Evolutionary conservation across 2,113 vertebrate genomes (phyloP).

Genomic region (Zosterops pallidus): DNA sequence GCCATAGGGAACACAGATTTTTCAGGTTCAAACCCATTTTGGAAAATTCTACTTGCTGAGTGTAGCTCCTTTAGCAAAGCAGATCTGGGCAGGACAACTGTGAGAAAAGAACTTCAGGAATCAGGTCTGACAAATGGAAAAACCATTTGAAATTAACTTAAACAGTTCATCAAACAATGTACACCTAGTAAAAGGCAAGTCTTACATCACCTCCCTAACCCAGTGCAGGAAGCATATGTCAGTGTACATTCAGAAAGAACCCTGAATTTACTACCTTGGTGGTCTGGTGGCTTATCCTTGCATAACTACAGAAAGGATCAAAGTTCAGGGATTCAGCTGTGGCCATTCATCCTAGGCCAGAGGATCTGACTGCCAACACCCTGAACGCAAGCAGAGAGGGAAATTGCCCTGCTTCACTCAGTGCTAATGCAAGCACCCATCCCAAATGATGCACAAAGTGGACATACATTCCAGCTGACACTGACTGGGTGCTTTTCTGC

Average conservation of each 20-base stretch:
- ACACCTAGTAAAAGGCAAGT: conserved; percentile 18
- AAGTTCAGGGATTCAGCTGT: conserved; percentile 22
- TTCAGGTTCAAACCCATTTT: neutral
- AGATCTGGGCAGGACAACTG: neutral
- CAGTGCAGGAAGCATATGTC: neutral
- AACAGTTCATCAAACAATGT: neutral
- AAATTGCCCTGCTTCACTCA: neutral
- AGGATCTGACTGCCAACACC: neutral
- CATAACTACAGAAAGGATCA: neutral
- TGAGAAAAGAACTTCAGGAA: neutral
- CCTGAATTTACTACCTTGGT: neutral
- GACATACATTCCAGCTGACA: neutral
- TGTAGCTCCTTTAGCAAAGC: neutral
- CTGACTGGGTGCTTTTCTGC: neutral
- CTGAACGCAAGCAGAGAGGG: neutral
- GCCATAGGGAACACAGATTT: neutral
- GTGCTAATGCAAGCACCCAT: neutral
- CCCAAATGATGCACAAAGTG: neutral
- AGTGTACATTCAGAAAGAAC: neutral
- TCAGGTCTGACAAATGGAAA: conserved; percentile 3
- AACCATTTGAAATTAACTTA: neutral
- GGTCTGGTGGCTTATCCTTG: neutral
- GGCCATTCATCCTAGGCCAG: neutral
- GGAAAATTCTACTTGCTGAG: neutral
- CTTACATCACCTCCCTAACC: neutral